Percentiles rank a stretch among this genome's conserved stretches.
Evolutionary conservation across 2,113 vertebrate species (phyloP).

Genomic region (Pygoscelis adeliae): DNA sequence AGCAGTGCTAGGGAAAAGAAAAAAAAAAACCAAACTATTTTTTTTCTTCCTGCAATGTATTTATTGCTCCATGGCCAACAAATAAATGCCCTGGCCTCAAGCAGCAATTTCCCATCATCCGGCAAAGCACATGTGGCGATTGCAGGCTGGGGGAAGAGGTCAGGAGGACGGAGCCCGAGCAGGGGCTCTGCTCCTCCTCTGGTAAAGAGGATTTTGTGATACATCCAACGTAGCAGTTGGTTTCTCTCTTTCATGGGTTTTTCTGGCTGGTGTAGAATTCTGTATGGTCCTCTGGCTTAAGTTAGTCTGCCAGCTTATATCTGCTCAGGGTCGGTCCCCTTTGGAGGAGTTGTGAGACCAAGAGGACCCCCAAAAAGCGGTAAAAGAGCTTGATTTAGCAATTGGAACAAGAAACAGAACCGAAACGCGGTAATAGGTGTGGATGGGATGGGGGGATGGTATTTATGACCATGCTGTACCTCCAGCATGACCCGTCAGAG

Average conservation of each 20-base stretch:
- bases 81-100: not conserved
- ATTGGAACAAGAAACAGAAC: fast-evolving
- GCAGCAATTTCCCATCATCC: not conserved
- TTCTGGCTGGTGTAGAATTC: not conserved
- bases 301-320: fast-evolving
- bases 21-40: not conserved
- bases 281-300: not conserved
- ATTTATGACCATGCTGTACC: not conserved
- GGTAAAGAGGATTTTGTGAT: not conserved
- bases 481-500: not conserved
- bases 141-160: not conserved
- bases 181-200: not conserved
- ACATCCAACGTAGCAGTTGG: fast-evolving
- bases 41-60: not conserved
- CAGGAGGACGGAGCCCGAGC: not conserved
- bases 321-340: not conserved
- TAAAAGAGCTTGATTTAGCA: not conserved
- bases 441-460: not conserved
- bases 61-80: not conserved
- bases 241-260: not conserved
- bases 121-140: not conserved
- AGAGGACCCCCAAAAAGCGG: not conserved
- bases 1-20: not conserved
- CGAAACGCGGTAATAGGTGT: fast-evolving
- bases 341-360: not conserved